Percentiles rank a stretch among this genome's conserved stretches.
These are phyloP conservation scores for Cyanoderma ruficeps DNA, from an alignment of 2,113 vertebrate genomes.

Conservation along the genomic window DNA sequence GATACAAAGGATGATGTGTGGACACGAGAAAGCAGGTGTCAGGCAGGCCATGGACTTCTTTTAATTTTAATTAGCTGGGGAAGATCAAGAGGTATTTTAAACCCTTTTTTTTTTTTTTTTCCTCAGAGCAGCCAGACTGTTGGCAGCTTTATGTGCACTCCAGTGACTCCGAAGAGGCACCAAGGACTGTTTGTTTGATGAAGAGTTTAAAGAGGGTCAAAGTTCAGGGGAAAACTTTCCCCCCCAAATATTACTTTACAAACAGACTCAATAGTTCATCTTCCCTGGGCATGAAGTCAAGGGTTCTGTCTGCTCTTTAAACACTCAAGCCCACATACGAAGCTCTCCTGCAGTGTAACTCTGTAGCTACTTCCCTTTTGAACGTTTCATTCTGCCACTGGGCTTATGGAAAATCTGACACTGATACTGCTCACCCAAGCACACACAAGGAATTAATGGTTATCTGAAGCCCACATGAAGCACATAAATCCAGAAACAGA, in stretches of 20 bases:
- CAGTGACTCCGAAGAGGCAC: neutral
- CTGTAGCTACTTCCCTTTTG: neutral
- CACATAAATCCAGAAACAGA: neutral
- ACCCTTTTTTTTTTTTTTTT: neutral
- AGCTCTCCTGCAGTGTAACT: neutral
- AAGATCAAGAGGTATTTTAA: neutral
- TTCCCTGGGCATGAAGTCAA: neutral
- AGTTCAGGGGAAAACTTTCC: neutral
- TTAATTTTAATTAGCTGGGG: neutral
- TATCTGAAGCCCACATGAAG: neutral
- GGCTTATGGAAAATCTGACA: neutral
- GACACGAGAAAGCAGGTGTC: neutral
- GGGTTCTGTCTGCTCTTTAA: neutral
- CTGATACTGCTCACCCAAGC: neutral
- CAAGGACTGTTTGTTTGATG: neutral
- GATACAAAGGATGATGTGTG: neutral
- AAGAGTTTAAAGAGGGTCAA: neutral
- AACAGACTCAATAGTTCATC: neutral
- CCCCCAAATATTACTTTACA: neutral
- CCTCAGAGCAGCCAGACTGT: neutral
- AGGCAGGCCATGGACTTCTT: neutral
- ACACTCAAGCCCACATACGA: neutral
- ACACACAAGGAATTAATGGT: neutral
- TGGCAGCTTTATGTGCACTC: neutral
- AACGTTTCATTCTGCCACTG: neutral